phyloP scores from a whole-genome alignment of 2,888 invertebrate genomes.

The Hololepta plana region DNA sequence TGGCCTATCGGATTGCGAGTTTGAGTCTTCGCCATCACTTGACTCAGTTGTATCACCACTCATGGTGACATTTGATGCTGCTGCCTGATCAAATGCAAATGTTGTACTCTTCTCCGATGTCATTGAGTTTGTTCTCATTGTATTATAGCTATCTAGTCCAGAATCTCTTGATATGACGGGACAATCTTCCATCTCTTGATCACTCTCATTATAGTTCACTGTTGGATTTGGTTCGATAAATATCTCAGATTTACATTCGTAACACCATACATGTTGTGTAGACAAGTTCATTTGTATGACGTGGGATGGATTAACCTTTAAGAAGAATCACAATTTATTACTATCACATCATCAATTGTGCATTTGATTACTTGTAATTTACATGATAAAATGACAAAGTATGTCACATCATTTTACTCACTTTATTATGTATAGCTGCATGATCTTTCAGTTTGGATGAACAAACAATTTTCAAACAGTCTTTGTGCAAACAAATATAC shows the following conservation, averaged over 20 bases:
- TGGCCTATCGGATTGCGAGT: slow-evolving; percentile 14
- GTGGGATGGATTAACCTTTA: slow-evolving; percentile 44
- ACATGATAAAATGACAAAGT: neutral
- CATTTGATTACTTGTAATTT: slow-evolving; percentile 1
- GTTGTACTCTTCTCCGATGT: slow-evolving; percentile 19
- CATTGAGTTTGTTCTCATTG: slow-evolving; percentile 15
- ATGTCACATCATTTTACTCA: slow-evolving; percentile 19
- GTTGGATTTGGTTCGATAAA: slow-evolving; percentile 27
- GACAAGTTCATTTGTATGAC: slow-evolving; percentile 72
- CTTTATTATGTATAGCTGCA: slow-evolving; percentile 61
- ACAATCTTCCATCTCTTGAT: slow-evolving; percentile 16
- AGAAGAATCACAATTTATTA: too few species aligned
- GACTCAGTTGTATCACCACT: slow-evolving; percentile 26
- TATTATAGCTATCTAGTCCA: slow-evolving; percentile 21
- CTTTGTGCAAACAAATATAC: slow-evolving; percentile 70
- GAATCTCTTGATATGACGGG: slow-evolving; percentile 17
- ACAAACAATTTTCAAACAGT: slow-evolving; percentile 69
- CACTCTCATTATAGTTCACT: slow-evolving; percentile 14
- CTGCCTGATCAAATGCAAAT: slow-evolving; percentile 8
- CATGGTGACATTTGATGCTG: too few species aligned
- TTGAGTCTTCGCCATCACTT: slow-evolving; percentile 27
- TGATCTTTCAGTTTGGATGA: slow-evolving; percentile 70
- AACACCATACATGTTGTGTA: slow-evolving; percentile 78
- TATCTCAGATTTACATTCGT: slow-evolving; percentile 69
- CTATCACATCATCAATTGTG: too few species aligned